Evolutionary conservation across 2,797 vertebrate genomes (phyloP), one percentile per base, ranked within the genome.

Genomic region (Acanthiza pusilla): DNA sequence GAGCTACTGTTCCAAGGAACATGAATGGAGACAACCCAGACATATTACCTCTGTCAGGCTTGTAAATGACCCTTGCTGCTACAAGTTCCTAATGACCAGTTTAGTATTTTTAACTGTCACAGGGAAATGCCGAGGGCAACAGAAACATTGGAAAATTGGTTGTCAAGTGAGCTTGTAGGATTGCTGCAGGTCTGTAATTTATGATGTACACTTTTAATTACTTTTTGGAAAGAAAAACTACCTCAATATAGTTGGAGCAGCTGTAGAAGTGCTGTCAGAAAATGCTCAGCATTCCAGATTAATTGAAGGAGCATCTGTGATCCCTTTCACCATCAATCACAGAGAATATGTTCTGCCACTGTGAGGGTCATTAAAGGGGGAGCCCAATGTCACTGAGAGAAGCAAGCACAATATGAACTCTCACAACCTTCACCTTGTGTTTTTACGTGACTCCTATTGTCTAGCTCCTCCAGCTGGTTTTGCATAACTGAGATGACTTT

Each of bases 211-310:
- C 80, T 94, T 93, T 88, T 95, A 95, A 96, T 96, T 97, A 95
- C 73, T 89, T 94, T 93, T 88, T 43, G 61, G 80, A 89, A 94
- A 93, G 85, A 88, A 96, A 95, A 94, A 75, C 83, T 91, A 82
- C 63, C 66, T 88, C 93, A 88, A 87, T 92, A 75, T 63, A 92
- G 57, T 89, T 92, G 60, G 50, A 94, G 32, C 91, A 97, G 95
- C 94, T 94, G 77, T 85, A 93, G 70, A 94, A 82, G 26, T 86
- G 77, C 73, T 85, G 77, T 84, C 88, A 91, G 93, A 96, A 96
- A 97, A 95, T 89, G 61, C 89, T 70, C 38, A 8, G 72, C 89
- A 93, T 87, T 97, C 94, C 88, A 93, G 82, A 96, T 97, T 95
- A 97, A 96, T 96, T 96, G 94, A 94, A 95, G 87, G 70, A 85